A percentile compares a stretch with the other conserved stretches of the same genome.
Evolutionary conservation across 1,140 invertebrate genomes (phyloP).

Genomic region (Pachyrhynchus sulphureomaculatus): DNA sequence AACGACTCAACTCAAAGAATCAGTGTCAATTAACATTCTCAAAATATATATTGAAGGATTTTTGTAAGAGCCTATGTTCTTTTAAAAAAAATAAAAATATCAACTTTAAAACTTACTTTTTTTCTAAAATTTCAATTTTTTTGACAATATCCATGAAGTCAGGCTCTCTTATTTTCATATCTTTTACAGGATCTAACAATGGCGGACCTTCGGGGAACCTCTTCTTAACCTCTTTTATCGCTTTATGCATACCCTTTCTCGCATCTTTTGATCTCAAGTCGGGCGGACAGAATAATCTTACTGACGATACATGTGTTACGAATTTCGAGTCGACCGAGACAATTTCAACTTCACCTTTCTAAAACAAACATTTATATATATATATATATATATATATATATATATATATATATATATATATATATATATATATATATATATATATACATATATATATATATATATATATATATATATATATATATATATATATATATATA

Average conservation of each 20-base stretch:
- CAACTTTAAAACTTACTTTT: slow-evolving; percentile 57
- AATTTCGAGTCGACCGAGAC: slow-evolving; percentile 82
- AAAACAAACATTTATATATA: slow-evolving; percentile 27
- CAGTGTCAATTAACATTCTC: too few species aligned
- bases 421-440: too few species aligned
- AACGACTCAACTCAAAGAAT: too few species aligned
- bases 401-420: too few species aligned
- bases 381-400: too few species aligned
- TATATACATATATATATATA: too few species aligned
- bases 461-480: too few species aligned
- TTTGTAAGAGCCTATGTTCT: too few species aligned
- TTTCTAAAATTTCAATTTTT: slow-evolving; percentile 81
- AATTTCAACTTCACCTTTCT: slow-evolving; percentile 84
- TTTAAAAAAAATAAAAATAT: too few species aligned
- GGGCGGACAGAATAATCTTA: slow-evolving; percentile 87
- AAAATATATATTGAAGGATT: too few species aligned
- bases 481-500: too few species aligned
- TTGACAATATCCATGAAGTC: slow-evolving; percentile 78
- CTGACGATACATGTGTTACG: slow-evolving; percentile 85
- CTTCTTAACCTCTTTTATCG: slow-evolving; percentile 87
- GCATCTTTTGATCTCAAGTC: slow-evolving; percentile 85
- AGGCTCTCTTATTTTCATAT: slow-evolving; percentile 92
- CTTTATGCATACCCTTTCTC: slow-evolving; percentile 81
- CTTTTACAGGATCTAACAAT: slow-evolving; percentile 87
- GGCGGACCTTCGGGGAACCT: slow-evolving; percentile 85